phyloP scores from a whole-genome alignment of 2,113 vertebrate genomes.

The Menidia beryllina region DNA sequence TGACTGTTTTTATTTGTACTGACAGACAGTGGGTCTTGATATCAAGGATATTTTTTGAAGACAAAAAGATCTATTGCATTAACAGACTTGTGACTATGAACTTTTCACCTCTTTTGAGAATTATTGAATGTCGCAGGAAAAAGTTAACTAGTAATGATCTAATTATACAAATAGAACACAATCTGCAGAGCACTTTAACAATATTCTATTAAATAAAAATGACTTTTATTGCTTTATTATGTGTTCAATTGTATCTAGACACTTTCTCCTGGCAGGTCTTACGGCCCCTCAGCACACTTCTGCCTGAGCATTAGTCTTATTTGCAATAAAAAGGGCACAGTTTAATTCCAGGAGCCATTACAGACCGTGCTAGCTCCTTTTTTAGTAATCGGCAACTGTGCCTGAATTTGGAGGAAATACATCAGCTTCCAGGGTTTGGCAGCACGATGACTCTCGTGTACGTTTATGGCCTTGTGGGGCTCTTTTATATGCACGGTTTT shows the following conservation, averaged over 20 bases:
- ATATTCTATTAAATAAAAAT: neutral
- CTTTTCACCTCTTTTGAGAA: neutral
- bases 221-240: slow-evolving; percentile 30
- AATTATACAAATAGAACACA: slow-evolving; percentile 1
- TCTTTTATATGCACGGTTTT: slow-evolving; percentile 14
- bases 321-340: slow-evolving; percentile 34
- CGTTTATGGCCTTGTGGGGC: neutral
- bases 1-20: too few species aligned
- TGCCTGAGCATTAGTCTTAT: slow-evolving; percentile 14
- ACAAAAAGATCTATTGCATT: neutral
- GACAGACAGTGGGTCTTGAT: too few species aligned
- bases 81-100: neutral
- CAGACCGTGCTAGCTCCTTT: slow-evolving; percentile 11
- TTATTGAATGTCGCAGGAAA: neutral
- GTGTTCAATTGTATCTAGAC: slow-evolving; percentile 6
- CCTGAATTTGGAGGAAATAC: slow-evolving; percentile 25
- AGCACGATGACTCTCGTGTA: slow-evolving; percentile 12
- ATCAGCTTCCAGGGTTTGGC: neutral
- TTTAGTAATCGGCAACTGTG: slow-evolving; percentile 15
- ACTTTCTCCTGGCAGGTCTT: slow-evolving; percentile 10
- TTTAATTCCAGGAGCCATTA: slow-evolving; percentile 38
- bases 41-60: too few species aligned
- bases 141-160: neutral
- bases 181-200: slow-evolving; percentile 16
- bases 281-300: slow-evolving; percentile 12